Evolutionary conservation across 2,888 invertebrate species (phyloP).

Genomic region (Adelognathus sp.): DNA sequence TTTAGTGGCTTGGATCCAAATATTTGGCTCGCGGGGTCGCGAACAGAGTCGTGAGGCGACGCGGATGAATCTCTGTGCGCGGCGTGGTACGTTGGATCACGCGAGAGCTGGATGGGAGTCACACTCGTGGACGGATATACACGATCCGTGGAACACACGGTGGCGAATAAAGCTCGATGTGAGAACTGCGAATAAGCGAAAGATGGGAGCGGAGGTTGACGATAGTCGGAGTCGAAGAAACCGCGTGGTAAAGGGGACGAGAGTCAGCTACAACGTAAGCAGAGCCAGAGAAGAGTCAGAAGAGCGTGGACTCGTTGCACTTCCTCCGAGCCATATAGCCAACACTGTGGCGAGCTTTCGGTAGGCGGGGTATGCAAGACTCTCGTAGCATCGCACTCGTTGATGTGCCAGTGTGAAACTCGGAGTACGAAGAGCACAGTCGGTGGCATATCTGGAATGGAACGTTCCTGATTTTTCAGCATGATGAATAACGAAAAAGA

Average conservation of each 20-base stretch:
- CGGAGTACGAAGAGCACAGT: neutral
- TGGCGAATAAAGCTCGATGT: neutral
- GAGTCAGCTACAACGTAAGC: conserved; percentile 35
- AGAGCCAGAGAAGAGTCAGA: conserved; percentile 2
- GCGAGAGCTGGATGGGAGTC: conserved; percentile 25
- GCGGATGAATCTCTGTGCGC: too few species aligned
- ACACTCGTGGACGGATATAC: conserved; percentile 57
- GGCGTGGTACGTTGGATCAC: conserved; percentile 11
- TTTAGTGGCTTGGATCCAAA: conserved; percentile 81
- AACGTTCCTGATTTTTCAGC: too few species aligned
- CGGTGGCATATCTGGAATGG: neutral
- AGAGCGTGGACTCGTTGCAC: conserved; percentile 26
- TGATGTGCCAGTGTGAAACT: neutral
- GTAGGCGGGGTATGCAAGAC: neutral
- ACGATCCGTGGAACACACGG: conserved; percentile 20
- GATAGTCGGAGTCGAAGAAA: conserved; percentile 32
- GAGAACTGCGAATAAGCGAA: conserved; percentile 12
- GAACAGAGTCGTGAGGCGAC: conserved; percentile 21
- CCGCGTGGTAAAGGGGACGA: conserved; percentile 30
- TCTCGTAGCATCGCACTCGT: neutral
- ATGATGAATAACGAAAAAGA: too few species aligned
- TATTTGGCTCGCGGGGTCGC: conserved; percentile 77
- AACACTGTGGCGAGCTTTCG: conserved; percentile 26
- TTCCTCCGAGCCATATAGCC: conserved; percentile 48
- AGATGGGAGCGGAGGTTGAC: conserved; percentile 8